These are phyloP conservation scores for Drosophila kikkawai DNA, from an alignment of 1,140 invertebrate species.

Conservation along the genomic window DNA sequence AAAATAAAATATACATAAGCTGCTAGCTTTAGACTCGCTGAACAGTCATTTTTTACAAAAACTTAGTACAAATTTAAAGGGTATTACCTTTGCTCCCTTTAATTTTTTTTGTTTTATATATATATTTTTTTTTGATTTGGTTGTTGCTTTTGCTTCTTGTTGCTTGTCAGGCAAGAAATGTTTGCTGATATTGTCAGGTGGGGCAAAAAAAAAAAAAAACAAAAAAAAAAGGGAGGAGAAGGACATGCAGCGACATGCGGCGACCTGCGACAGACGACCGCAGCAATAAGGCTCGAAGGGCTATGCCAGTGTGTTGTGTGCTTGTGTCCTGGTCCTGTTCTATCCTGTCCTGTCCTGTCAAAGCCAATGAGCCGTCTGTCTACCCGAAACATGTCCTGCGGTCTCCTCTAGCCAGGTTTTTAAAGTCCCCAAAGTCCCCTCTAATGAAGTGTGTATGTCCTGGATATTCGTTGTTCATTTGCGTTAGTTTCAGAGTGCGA, in stretches of 20 bases:
- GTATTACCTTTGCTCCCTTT: slow-evolving; percentile 3
- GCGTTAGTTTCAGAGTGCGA: slow-evolving; percentile 41
- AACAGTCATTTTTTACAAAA: too few species aligned
- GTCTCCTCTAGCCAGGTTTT: slow-evolving; percentile 13
- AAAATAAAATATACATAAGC: background rate
- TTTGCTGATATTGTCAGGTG: slow-evolving; percentile 63
- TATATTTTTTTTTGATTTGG: slow-evolving; percentile 10
- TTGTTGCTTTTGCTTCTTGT: slow-evolving; percentile 22
- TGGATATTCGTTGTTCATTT: slow-evolving; percentile 48
- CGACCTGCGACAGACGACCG: slow-evolving; percentile 34
- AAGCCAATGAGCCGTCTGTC: slow-evolving; percentile 44
- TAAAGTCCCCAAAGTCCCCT: slow-evolving; percentile 50
- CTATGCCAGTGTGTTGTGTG: slow-evolving; percentile 19
- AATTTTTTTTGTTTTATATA: background rate
- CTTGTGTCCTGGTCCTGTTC: too few species aligned
- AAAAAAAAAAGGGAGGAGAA: slow-evolving; percentile 2
- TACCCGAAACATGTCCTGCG: slow-evolving; percentile 39
- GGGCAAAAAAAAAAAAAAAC: slow-evolving; percentile 3
- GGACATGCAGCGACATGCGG: slow-evolving; percentile 15
- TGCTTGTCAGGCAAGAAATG: slow-evolving; percentile 38
- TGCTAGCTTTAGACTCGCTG: background rate
- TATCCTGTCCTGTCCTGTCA: slow-evolving; percentile 37
- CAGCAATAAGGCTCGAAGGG: slow-evolving; percentile 47
- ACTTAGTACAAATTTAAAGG: background rate
- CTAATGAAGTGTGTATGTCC: slow-evolving; percentile 63